Evolutionary conservation across 2,888 invertebrate genomes (phyloP).

Genomic region (Phyto melanocephala): DNA sequence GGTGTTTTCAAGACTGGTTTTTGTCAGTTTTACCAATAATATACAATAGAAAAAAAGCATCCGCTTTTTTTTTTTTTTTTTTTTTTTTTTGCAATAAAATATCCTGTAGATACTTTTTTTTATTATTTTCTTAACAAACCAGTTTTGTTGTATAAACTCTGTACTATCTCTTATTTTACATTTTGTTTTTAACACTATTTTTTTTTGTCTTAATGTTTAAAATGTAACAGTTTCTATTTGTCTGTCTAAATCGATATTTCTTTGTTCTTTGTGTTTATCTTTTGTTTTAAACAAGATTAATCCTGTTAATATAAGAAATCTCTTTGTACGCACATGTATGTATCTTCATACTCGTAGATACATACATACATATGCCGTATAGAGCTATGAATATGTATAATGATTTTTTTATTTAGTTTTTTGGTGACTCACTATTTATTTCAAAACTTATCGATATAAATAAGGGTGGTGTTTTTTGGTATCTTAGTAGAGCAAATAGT

Average conservation of each 20-base stretch:
- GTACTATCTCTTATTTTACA: background rate
- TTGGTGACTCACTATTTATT: too few relatives aligned
- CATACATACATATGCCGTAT: too few relatives aligned
- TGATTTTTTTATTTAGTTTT: too few relatives aligned
- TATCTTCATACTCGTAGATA: too few relatives aligned
- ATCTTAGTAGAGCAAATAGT: too few relatives aligned
- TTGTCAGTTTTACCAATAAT: conserved; percentile 6
- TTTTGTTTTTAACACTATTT: background rate
- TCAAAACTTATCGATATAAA: too few relatives aligned
- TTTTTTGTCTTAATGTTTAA: conserved; percentile 1
- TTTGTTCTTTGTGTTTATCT: conserved; percentile 20
- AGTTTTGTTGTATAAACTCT: conserved; percentile 19
- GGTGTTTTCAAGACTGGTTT: conserved; percentile 58
- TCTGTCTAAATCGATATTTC: background rate
- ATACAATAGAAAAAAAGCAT: conserved; percentile 41
- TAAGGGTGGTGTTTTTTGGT: too few relatives aligned
- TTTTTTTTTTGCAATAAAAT: conserved; percentile 44
- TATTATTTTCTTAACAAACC: conserved; percentile 42
- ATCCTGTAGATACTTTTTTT: conserved; percentile 50
- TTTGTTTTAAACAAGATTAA: conserved; percentile 43
- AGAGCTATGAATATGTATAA: too few relatives aligned
- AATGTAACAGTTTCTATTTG: conserved; percentile 45
- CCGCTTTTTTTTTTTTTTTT: conserved; percentile 21
- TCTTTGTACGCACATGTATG: background rate
- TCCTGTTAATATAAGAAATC: conserved; percentile 26